Conservation (phyloP, 2,888 invertebrate genomes). For the Thymelicus lineola region DNA sequence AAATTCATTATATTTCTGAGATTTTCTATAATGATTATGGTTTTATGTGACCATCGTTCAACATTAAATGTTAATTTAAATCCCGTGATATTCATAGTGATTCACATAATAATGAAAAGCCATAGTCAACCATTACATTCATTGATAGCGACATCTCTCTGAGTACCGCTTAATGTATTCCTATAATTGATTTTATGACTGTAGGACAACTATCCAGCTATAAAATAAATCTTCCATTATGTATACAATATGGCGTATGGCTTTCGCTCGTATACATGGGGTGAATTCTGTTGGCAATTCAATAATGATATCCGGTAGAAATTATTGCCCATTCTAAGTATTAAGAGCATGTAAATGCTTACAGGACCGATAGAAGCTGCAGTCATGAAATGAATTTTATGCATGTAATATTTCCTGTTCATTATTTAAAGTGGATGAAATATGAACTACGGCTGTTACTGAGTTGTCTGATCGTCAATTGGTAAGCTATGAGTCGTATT, state of each 20-base stretch:
- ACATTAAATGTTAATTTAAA: background rate
- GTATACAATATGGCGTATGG: slow-evolving; percentile 20
- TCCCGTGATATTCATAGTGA: background rate
- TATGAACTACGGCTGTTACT: slow-evolving; percentile 10
- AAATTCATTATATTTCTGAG: too few species aligned
- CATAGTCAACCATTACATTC: slow-evolving; percentile 2
- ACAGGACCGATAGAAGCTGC: slow-evolving; percentile 34
- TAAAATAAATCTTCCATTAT: slow-evolving; percentile 31
- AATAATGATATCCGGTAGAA: slow-evolving; percentile 45
- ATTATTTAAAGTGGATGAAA: slow-evolving; percentile 40
- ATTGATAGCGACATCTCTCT: background rate
- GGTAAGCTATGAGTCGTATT: background rate
- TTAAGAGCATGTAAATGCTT: slow-evolving; percentile 37
- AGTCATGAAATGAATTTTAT: slow-evolving; percentile 36
- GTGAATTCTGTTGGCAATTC: slow-evolving; percentile 42
- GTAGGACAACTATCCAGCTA: slow-evolving; percentile 16
- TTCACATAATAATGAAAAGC: background rate
- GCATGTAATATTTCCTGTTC: slow-evolving; percentile 35
- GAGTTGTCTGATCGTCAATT: slow-evolving; percentile 2
- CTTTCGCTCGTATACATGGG: slow-evolving; percentile 43
- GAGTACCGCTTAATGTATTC: slow-evolving; percentile 16
- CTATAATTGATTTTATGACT: slow-evolving; percentile 27
- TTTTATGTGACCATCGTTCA: too few species aligned
- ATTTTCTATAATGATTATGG: too few species aligned
- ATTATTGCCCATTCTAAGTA: slow-evolving; percentile 44